A percentile compares a stretch with the other conserved stretches of the same genome.
These are phyloP conservation scores for Drymodes brunneopygia DNA, from an alignment of 2,113 vertebrate species.

Conservation along the genomic window DNA sequence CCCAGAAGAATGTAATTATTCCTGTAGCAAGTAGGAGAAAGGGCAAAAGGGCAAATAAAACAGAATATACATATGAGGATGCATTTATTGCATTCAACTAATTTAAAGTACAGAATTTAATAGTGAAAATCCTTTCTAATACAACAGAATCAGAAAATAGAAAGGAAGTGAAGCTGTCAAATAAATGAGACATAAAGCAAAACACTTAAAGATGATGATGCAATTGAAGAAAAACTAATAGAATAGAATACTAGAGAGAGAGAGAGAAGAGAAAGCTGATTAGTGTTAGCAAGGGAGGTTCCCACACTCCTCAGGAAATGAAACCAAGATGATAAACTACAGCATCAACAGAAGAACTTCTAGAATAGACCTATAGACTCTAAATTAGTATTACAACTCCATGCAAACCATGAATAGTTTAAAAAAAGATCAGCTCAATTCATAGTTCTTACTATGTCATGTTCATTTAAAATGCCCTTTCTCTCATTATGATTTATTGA, in stretches of 20 bases:
- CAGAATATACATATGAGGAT: not conserved
- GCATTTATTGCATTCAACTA: not conserved
- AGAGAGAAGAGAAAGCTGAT: not conserved
- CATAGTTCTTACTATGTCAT: not conserved
- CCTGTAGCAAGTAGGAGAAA: not conserved
- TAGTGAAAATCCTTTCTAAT: not conserved
- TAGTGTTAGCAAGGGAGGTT: not conserved
- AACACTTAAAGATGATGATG: not conserved
- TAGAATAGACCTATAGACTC: not conserved
- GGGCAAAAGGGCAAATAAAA: not conserved
- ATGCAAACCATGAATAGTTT: not conserved
- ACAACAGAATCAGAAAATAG: not conserved
- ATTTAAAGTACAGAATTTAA: not conserved
- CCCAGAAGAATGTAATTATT: not conserved
- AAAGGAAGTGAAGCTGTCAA: not conserved
- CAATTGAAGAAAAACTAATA: not conserved
- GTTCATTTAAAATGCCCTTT: not conserved
- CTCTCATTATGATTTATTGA: not conserved
- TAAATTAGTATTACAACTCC: not conserved
- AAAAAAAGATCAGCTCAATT: not conserved
- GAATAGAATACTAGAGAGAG: no score
- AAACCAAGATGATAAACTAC: not conserved
- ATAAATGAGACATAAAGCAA: not conserved
- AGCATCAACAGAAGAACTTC: not conserved
- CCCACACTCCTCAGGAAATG: not conserved